Evolutionary conservation across 2,797 vertebrate genomes (phyloP).

Genomic region (Sebastes miniatus): DNA sequence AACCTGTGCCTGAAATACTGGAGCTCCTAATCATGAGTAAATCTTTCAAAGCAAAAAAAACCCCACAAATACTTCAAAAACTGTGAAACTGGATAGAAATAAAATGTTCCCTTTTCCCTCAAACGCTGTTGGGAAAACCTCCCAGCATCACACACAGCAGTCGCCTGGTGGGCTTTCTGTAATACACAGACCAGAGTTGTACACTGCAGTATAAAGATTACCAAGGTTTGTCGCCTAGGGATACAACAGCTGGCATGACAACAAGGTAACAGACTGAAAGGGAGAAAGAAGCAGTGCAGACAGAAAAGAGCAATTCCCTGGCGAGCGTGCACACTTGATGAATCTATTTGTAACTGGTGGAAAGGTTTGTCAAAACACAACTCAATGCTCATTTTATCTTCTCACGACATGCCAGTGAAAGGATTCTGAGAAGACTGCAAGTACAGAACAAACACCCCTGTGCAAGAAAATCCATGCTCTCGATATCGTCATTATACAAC

Average conservation of each 20-base stretch:
- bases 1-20: constrained; percentile 10
- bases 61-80: constrained; percentile 7
- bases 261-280: constrained; percentile 59
- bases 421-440: not conserved
- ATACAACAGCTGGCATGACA: constrained; percentile 74
- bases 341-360: constrained; percentile 54
- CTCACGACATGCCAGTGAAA: not conserved
- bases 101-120: constrained; percentile 13
- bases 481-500: not conserved
- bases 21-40: not conserved
- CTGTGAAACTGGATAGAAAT: not conserved
- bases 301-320: constrained; percentile 47
- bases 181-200: constrained; percentile 48
- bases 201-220: constrained; percentile 54
- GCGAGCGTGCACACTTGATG: constrained; percentile 52
- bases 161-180: constrained; percentile 54
- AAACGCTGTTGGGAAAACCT: constrained; percentile 37
- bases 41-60: not conserved
- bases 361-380: constrained; percentile 56
- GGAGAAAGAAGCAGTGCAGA: not conserved
- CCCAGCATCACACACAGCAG: constrained; percentile 40
- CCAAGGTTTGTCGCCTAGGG: constrained; percentile 63
- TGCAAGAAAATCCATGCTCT: not conserved
- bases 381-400: constrained; percentile 17
- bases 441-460: not conserved